Evolutionary conservation across 2,113 vertebrate species (phyloP).

Genomic region (Scomber scombrus): DNA sequence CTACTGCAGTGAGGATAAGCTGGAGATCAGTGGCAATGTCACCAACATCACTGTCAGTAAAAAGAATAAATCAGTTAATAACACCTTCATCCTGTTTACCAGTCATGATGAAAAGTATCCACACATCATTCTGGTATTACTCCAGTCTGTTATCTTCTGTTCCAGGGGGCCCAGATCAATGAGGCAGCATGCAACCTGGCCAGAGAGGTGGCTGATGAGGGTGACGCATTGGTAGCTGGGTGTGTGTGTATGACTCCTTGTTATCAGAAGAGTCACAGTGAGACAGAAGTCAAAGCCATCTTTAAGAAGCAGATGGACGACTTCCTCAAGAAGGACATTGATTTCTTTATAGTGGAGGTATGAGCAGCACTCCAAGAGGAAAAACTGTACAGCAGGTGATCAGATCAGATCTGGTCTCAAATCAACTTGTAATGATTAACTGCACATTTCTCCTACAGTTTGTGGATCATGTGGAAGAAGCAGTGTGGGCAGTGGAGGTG

Average conservation of each 20-base stretch:
- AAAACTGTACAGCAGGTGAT: too few species aligned
- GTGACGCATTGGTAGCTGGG: constrained; percentile 91
- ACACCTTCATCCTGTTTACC: neutral
- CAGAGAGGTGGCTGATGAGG: constrained; percentile 90
- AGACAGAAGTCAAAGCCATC: constrained; percentile 89
- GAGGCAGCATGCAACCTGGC: constrained; percentile 95
- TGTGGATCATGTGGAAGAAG: constrained; percentile 93
- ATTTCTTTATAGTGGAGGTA: constrained; percentile 96
- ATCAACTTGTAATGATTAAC: neutral
- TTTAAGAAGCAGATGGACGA: constrained; percentile 91
- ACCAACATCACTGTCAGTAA: constrained; percentile 87
- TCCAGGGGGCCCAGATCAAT: constrained; percentile 90
- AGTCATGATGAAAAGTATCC: too few species aligned
- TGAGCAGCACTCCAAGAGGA: neutral
- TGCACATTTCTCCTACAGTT: constrained; percentile 83
- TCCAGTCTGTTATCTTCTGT: neutral
- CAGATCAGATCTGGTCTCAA: neutral
- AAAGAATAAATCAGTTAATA: neutral
- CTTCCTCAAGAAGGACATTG: constrained; percentile 91
- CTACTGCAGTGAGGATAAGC: constrained; percentile 91
- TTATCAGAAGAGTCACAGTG: constrained; percentile 89
- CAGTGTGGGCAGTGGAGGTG: constrained; percentile 92
- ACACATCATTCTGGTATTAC: neutral
- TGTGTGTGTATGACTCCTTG: constrained; percentile 94
- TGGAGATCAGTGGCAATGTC: constrained; percentile 91